Percentiles rank a stretch among this genome's conserved stretches.
Evolutionary conservation across 2,113 vertebrate species (phyloP).

Genomic region (Cyprinus carpio): DNA sequence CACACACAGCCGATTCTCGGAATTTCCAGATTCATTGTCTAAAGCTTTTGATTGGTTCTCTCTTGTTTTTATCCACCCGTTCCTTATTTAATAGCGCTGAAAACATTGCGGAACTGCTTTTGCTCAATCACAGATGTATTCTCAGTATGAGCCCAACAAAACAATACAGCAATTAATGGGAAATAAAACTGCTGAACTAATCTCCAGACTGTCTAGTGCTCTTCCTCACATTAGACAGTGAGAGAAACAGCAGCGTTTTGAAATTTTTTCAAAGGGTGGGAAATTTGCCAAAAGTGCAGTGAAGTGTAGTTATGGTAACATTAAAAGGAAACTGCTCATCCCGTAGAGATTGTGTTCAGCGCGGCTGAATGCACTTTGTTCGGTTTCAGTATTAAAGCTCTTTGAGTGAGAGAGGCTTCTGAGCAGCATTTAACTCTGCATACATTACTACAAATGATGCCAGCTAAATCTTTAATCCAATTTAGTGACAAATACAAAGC

Average conservation of each 20-base stretch:
- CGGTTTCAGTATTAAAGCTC: slow-evolving; percentile 35
- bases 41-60: slow-evolving; percentile 4
- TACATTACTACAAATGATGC: slow-evolving; percentile 46
- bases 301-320: slow-evolving; percentile 43
- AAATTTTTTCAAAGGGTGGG: slow-evolving; percentile 34
- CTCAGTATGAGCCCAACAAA: slow-evolving; percentile 36
- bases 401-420: slow-evolving; percentile 38
- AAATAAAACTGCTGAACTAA: slow-evolving; percentile 27
- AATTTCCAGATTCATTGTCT: slow-evolving; percentile 48
- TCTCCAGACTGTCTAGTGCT: slow-evolving; percentile 33
- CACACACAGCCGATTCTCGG: too few relatives aligned
- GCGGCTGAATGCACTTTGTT: slow-evolving; percentile 22
- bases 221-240: slow-evolving; percentile 16
- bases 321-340: slow-evolving; percentile 47
- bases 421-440: slow-evolving; percentile 37
- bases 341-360: slow-evolving; percentile 16
- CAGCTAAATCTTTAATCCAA: slow-evolving; percentile 47
- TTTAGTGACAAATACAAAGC: slow-evolving; percentile 46
- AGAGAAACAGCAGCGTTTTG: background rate
- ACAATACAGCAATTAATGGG: slow-evolving; percentile 37
- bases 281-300: slow-evolving; percentile 39
- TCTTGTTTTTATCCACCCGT: background rate
- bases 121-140: slow-evolving; percentile 60
- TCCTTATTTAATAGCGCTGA: background rate
- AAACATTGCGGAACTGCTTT: slow-evolving; percentile 57